Conservation (phyloP, 2,888 invertebrate species). For the Cryptocheilus praepositus region DNA sequence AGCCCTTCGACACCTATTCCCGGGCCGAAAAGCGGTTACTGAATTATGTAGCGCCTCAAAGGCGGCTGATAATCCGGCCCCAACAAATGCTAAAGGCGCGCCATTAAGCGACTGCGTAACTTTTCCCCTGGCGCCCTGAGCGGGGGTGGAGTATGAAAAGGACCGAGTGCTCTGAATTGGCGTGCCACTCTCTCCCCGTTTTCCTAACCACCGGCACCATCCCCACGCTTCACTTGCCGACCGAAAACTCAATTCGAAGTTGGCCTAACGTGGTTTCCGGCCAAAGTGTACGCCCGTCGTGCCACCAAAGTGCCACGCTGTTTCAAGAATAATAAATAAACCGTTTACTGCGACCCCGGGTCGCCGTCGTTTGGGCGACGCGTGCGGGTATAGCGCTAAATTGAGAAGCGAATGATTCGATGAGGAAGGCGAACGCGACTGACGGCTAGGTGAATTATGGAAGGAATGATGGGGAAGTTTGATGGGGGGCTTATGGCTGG, state of each 20-base stretch:
- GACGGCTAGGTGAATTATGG: too few relatives aligned
- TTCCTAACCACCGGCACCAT: not conserved
- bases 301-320: slow-evolving; percentile 29
- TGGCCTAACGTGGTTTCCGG: slow-evolving; percentile 35
- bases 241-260: slow-evolving; percentile 53
- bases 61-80: slow-evolving; percentile 48
- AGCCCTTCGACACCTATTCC: too few relatives aligned
- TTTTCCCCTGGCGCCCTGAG: slow-evolving; percentile 24
- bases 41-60: slow-evolving; percentile 52
- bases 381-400: too few relatives aligned
- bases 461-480: too few relatives aligned
- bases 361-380: too few relatives aligned
- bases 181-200: not conserved
- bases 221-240: slow-evolving; percentile 37
- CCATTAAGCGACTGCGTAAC: slow-evolving; percentile 51
- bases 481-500: too few relatives aligned
- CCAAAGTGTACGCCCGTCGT: slow-evolving; percentile 21
- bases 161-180: slow-evolving; percentile 18
- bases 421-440: too few relatives aligned
- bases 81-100: slow-evolving; percentile 49
- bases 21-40: slow-evolving; percentile 10
- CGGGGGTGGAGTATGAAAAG: slow-evolving; percentile 45
- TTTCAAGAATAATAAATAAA: slow-evolving; percentile 47
- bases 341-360: not conserved
- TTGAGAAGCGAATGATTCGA: too few relatives aligned